Evolutionary conservation across 1,140 invertebrate species (phyloP), one percentile per base, ranked within the genome.

Genomic region (Tetragnatha versicolor): DNA sequence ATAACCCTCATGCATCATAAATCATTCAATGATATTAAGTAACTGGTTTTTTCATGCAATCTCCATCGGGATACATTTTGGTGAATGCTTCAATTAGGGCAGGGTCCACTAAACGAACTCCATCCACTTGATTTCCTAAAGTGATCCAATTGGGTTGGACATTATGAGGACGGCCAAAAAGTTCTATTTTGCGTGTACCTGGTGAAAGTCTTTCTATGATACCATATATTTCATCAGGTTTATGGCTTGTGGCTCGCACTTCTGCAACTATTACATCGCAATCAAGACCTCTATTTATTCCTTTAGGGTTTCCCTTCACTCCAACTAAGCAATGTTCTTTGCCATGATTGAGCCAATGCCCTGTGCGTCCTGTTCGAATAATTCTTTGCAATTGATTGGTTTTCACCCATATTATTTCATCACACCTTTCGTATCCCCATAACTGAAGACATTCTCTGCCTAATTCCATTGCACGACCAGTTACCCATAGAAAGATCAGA

Each of bases 141-240:
- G 96, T 98, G 77, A 98, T 96, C 97, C 97, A 99, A 86, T 98
- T 99, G 0, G 97, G 96, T 85, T 98, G 97, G 9, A 98, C 93
- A 86, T 99, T 99, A 85, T 99, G 97, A 5, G 96, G 96, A 66
- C 97, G 86, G 0, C 97, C 97, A 87, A 99, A 99, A 5, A 99
- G 87, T 88, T 99, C 97, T 82, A 98, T 97, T 89, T 99, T 99
- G 53, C 96, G 90, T 0, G 97, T 98, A 0, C 97, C 96, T 9
- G 89, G 89, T 4, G 89, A 89, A 17, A 90, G 83, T 58, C 89
- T 82, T 82, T 90, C 89, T 81, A 90, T 90, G 17, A 90, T 89
- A 33, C 89, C 97, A 86, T 99, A 99, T 82, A 99, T 97, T 88
- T 99, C 97, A 87, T 99, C 97, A 0, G 97, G 97, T 86, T 99